phyloP scores from a whole-genome alignment of 37 sponge, comb jelly and placozoan genomes.

The Aphrocallistes beatrix region DNA sequence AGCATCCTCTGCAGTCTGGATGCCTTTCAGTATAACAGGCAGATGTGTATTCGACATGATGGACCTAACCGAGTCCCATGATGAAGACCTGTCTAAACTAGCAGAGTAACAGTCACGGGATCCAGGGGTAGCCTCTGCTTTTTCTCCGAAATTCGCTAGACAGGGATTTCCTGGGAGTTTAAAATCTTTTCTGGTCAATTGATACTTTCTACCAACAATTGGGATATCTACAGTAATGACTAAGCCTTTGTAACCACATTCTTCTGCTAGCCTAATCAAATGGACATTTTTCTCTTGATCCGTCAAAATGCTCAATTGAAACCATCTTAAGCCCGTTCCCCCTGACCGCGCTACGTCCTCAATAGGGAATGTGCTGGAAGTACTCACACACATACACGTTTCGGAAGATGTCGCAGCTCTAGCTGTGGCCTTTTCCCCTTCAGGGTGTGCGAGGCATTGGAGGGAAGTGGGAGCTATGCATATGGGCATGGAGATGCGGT shows the following conservation, averaged over 20 bases:
- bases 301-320: constrained; percentile 60
- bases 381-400: constrained; percentile 68
- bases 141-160: constrained; percentile 48
- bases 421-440: constrained; percentile 75
- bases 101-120: background rate
- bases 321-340: constrained; percentile 57
- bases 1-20: constrained; percentile 76
- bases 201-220: constrained; percentile 36
- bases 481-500: constrained; percentile 51
- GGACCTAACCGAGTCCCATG: constrained; percentile 69
- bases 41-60: constrained; percentile 37
- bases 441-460: constrained; percentile 70
- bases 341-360: constrained; percentile 61
- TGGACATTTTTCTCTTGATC: constrained; percentile 32
- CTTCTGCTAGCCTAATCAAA: constrained; percentile 50
- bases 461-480: constrained; percentile 79
- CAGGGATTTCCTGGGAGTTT: constrained; percentile 43
- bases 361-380: constrained; percentile 45
- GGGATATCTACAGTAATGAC: constrained; percentile 71
- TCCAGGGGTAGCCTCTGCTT: background rate
- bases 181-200: constrained; percentile 35
- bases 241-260: constrained; percentile 63
- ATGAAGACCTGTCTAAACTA: background rate
- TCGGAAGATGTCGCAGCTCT: constrained; percentile 37
- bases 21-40: constrained; percentile 70